Percentiles rank a stretch among this genome's conserved stretches.
phyloP scores from a whole-genome alignment of 2,113 vertebrate species.

The Pachypanchax playfairii region DNA sequence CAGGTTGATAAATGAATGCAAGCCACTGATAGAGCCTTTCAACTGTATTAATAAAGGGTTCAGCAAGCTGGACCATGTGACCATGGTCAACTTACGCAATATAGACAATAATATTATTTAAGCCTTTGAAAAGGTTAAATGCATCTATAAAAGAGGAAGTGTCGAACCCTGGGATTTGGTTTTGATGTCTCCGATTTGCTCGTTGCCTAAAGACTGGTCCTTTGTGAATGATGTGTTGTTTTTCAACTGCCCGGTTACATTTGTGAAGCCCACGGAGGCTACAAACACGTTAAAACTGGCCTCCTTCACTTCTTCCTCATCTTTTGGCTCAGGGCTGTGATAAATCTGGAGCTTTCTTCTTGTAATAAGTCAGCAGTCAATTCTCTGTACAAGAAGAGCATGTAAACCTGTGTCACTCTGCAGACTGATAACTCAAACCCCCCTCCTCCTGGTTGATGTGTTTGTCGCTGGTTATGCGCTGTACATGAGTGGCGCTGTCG shows the following conservation, averaged over 20 bases:
- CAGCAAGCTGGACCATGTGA: conserved; percentile 39
- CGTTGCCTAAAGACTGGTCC: conserved; percentile 76
- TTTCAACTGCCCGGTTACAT: conserved; percentile 51
- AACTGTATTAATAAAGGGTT: conserved; percentile 54
- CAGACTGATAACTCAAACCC: conserved; percentile 28
- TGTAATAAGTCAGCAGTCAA: conserved; percentile 48
- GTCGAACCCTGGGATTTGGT: conserved; percentile 57
- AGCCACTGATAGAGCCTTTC: conserved; percentile 79
- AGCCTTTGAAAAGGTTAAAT: too few relatives aligned
- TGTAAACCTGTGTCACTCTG: conserved; percentile 39
- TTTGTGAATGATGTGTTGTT: conserved; percentile 70
- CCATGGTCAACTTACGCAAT: conserved; percentile 5
- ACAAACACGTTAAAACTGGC: conserved; percentile 56
- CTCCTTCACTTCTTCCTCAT: conserved; percentile 43
- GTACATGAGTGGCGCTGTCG: not conserved
- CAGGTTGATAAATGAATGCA: conserved; percentile 77
- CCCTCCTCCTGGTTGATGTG: too few relatives aligned
- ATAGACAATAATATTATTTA: not conserved
- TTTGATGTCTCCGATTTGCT: conserved; percentile 44
- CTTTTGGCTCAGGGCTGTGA: conserved; percentile 73
- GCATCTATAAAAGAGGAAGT: not conserved
- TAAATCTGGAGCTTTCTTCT: conserved; percentile 51
- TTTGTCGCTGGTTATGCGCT: too few relatives aligned
- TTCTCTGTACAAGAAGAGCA: too few relatives aligned
- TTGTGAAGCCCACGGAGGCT: conserved; percentile 46